phyloP scores from a whole-genome alignment of 2,797 vertebrate genomes.

The Rhabdomys pumilio region DNA sequence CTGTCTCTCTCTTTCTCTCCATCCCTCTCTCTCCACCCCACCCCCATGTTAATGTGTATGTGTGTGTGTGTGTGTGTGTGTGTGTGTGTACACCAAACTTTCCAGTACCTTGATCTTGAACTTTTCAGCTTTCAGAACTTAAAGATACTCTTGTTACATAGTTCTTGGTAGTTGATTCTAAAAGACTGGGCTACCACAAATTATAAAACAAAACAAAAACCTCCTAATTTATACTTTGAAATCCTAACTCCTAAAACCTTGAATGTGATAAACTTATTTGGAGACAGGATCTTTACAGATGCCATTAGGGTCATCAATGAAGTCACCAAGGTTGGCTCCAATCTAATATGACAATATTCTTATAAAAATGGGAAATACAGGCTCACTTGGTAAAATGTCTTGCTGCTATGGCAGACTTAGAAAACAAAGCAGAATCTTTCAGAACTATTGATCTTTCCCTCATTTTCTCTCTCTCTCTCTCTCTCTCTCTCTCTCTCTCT shows the following conservation, averaged over 20 bases:
- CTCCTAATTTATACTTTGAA: conserved; percentile 35
- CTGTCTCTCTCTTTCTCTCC: neutral
- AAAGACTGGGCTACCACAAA: neutral
- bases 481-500: too few relatives aligned
- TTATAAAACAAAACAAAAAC: too few relatives aligned
- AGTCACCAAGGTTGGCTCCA: neutral
- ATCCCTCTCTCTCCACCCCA: too few relatives aligned
- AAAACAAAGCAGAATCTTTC: conserved; percentile 31
- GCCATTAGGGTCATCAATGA: neutral
- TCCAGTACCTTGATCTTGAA: neutral
- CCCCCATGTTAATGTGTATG: too few relatives aligned
- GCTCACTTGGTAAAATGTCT: neutral
- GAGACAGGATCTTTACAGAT: conserved; percentile 23
- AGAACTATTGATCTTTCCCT: conserved; percentile 5
- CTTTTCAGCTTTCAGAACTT: neutral
- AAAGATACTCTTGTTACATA: neutral
- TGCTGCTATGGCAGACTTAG: conserved; percentile 10
- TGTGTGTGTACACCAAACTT: neutral
- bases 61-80: neutral
- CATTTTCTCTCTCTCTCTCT: too few relatives aligned
- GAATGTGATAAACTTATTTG: neutral
- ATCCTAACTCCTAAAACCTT: neutral
- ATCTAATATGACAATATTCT: neutral
- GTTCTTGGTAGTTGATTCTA: neutral
- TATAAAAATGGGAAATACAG: neutral